Evolutionary conservation across 2,888 invertebrate genomes (phyloP), one percentile per base, ranked within the genome.

Genomic region (Sabellastarte sp.): DNA sequence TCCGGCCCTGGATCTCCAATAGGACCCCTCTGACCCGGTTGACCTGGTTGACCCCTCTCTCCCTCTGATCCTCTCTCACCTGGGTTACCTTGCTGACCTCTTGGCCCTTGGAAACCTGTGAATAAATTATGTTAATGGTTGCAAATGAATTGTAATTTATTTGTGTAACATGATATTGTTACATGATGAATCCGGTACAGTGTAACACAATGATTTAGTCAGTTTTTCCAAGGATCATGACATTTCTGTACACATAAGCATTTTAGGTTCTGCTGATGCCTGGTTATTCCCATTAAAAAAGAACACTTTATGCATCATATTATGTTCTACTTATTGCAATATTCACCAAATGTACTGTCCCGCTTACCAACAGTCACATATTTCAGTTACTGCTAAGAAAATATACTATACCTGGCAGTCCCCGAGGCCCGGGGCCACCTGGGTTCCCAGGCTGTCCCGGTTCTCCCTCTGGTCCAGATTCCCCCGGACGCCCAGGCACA

Each of bases 21-120:
- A 32, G 59, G 57, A 26, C 60, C 62, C 26, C 31, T 57, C n/a
- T 30, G 10, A 28, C 62, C 60, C 3, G 28, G 26, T 2, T 31
- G 53, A 52, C 64, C 67, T 26, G 41, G 41, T 28, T 29, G 32
- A 29, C 65, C 64, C 41, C 32, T 3, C 31, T 32, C 24, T 56
- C 67, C 67, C 32, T 29, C n/a, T 5, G 58, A 31, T 61, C 66
- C 66, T 4, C 51, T 10, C n/a, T 3, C n/a, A 20, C 66, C 60
- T 15, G 4, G 60, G 3, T 50, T 4, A 28, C 60, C 53, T 53
- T 5, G 15, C 5, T 5, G 53, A 5, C 53, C 53, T 10, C 41
- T 5, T 50, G 52, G 2, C 53, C 60, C 29, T 1, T 32, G 24
- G 32, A 32, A 28, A 26, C 63, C 63, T 5, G 57, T n/a, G n/a